phyloP scores from a whole-genome alignment of 1,140 invertebrate genomes.

The Heliconius hermathena region DNA sequence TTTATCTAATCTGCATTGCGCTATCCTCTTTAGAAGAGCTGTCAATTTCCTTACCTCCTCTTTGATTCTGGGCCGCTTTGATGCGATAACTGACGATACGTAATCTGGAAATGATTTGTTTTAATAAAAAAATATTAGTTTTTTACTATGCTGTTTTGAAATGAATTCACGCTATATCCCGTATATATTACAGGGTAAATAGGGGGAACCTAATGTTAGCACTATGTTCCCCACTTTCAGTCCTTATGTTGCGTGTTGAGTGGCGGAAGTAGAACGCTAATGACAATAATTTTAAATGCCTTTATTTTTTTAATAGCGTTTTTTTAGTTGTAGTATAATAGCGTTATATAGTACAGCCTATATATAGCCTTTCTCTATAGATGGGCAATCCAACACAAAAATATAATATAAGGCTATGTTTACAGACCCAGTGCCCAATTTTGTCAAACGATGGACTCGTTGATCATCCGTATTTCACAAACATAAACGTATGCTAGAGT shows the following conservation, averaged over 20 bases:
- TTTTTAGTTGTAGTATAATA: no score
- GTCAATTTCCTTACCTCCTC: constrained; percentile 79
- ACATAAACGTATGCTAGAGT: neutral
- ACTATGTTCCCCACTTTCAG: neutral
- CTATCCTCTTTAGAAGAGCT: constrained; percentile 83
- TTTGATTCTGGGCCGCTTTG: constrained; percentile 77
- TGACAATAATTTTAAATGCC: no score
- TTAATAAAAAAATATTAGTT: neutral
- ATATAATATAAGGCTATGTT: neutral
- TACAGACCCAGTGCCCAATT: neutral
- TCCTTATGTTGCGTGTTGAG: neutral
- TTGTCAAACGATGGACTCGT: neutral
- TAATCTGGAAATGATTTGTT: constrained; percentile 47
- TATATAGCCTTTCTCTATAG: no score
- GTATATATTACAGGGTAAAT: neutral
- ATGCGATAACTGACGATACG: constrained; percentile 77
- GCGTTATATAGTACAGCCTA: no score
- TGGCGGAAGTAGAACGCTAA: neutral
- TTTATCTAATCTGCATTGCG: constrained; percentile 87
- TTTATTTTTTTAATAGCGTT: no score
- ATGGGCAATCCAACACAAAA: no score
- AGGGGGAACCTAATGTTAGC: neutral
- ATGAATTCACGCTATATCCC: neutral
- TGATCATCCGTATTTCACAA: neutral
- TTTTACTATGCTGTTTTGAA: no score